Base-by-base conservation (phyloP, 2,888 invertebrate species). In the Oscheius myriophilus region DNA sequence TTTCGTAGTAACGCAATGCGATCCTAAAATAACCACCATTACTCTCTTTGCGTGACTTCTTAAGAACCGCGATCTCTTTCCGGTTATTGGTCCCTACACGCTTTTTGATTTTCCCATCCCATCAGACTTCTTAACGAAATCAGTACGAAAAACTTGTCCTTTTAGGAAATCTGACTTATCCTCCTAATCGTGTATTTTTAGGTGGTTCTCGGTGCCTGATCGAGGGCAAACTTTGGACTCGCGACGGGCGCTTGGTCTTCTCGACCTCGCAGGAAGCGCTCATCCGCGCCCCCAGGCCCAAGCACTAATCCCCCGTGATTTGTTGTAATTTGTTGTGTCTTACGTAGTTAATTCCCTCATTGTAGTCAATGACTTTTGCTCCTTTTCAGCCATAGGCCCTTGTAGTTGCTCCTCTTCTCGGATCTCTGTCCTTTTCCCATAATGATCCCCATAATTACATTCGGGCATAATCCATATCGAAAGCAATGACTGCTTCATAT, bases 191-290 rank as follows among this genome's bases (percentile, higher is more conserved):
- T 55, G 12, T 33, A 45, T 45, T 75, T 83, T 26, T 76, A 87
- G 88, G 86, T 43, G 83, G 82, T 63, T 86, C 87, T 18, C 85
- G 87, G 49, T 87, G 87, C 18, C 72, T 88, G 33, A 84, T 83
- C 61, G 82, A 83, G 18, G 88, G 88, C 3, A 83, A 87, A 43
- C 76, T 88, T 62, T 89, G 88, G 88, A 86, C 86, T 33, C 75
- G 81, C 41, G 87, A 88, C 73, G 89, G 88, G 1, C 84, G 84
- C 1, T 76, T 88, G 61, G 88, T 88, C 2, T 84, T 88, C 70
- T 87, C 88, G 9, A 86, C 88, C 26, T 86, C 87, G 1, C 89
- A 89, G 73, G 89, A 89, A 70, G 88, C 87, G 6, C 83, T 88
- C 2, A 73, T 88, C 25, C 77, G 88, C 59, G 78, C 79, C 12